Conservation (phyloP, 2,888 invertebrate species). For the Nephrotoma appendiculata region DNA sequence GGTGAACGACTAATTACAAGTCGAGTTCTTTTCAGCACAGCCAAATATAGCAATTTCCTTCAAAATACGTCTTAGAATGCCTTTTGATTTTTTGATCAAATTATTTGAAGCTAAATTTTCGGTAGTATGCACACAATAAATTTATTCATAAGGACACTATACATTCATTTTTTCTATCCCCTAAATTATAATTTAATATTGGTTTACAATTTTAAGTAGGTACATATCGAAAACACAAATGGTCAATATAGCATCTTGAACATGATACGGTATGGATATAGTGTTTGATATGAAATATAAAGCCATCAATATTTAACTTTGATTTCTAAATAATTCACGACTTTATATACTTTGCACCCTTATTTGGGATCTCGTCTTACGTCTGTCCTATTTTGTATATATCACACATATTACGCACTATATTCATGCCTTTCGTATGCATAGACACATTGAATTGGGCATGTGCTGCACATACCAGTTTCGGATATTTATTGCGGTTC, state of each 20-base stretch:
- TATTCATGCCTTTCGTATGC: not conserved
- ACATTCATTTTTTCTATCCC: not conserved
- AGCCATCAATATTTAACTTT: not conserved
- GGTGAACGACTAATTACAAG: too few relatives aligned
- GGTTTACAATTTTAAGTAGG: not conserved
- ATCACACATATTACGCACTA: not conserved
- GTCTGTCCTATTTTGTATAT: not conserved
- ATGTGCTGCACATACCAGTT: not conserved
- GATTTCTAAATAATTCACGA: not conserved
- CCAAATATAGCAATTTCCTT: too few relatives aligned
- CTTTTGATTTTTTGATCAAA: too few relatives aligned
- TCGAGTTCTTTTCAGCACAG: too few relatives aligned
- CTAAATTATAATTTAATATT: not conserved
- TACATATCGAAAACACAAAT: not conserved
- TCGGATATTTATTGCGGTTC: not conserved
- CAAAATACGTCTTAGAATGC: too few relatives aligned
- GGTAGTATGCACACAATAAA: not conserved
- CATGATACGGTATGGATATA: not conserved
- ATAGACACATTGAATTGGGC: not conserved
- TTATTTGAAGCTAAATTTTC: too few relatives aligned
- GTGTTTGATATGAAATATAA: not conserved
- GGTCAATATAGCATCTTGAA: not conserved
- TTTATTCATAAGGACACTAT: not conserved
- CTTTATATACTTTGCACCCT: not conserved
- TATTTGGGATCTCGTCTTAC: not conserved